Evolutionary conservation across 2,888 invertebrate species (phyloP).

Genomic region (Tillus elongatus): DNA sequence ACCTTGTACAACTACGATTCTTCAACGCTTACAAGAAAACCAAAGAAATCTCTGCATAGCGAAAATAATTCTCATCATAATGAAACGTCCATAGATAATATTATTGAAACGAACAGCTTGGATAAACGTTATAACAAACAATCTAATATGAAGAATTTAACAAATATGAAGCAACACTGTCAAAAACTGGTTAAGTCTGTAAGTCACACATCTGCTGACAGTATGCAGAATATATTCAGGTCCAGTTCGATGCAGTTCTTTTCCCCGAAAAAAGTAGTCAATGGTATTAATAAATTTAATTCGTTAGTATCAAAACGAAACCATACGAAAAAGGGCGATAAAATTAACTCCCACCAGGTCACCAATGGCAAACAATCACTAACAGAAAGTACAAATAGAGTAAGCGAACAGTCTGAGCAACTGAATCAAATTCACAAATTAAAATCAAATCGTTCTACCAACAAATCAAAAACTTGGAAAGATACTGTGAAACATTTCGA

Average conservation of each 20-base stretch:
- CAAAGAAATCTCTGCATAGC: background rate
- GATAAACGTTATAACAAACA: constrained; percentile 17
- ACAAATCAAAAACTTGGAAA: constrained; percentile 8
- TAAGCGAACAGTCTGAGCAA: constrained; percentile 9
- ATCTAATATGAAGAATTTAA: constrained; percentile 23
- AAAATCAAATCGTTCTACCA: constrained; percentile 10
- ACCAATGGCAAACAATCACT: constrained; percentile 22
- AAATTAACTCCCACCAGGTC: constrained; percentile 18
- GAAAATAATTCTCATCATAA: background rate
- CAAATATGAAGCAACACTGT: constrained; percentile 22
- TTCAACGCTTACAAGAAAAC: background rate
- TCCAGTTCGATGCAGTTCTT: constrained; percentile 29
- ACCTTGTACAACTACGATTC: background rate
- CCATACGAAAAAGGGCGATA: constrained; percentile 9
- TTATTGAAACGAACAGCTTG: background rate
- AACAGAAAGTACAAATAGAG: no score
- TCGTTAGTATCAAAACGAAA: constrained; percentile 23
- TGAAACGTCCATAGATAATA: constrained; percentile 3
- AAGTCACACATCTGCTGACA: constrained; percentile 24
- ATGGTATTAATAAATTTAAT: constrained; percentile 33
- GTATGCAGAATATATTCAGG: constrained; percentile 25
- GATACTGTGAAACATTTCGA: constrained; percentile 22
- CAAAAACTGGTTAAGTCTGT: constrained; percentile 27
- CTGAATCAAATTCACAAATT: constrained; percentile 15
- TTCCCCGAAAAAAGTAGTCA: constrained; percentile 43